Evolutionary conservation across 2,888 invertebrate genomes (phyloP).

Genomic region (Nemapogon koenigi): DNA sequence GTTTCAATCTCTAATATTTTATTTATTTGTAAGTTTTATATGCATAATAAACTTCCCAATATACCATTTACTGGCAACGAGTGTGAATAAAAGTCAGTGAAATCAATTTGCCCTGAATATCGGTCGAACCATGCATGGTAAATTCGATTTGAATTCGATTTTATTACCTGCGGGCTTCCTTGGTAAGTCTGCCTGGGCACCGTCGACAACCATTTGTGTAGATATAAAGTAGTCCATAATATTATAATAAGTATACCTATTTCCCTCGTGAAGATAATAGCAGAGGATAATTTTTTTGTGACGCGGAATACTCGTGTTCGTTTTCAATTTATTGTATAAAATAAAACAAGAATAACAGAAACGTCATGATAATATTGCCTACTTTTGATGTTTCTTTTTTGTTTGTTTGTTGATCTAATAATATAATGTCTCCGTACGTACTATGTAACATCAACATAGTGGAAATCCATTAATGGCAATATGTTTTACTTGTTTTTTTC

Average conservation of each 20-base stretch:
- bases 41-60: too few species aligned
- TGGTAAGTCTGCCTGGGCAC: slow-evolving; percentile 1
- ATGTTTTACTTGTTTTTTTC: too few species aligned
- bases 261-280: slow-evolving; percentile 24
- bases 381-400: too few species aligned
- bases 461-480: too few species aligned
- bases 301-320: slow-evolving; percentile 22
- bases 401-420: too few species aligned
- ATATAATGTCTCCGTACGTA: too few species aligned
- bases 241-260: slow-evolving; percentile 15
- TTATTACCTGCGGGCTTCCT: slow-evolving; percentile 5
- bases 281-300: slow-evolving; percentile 33
- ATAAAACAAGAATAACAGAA: too few species aligned
- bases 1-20: too few species aligned
- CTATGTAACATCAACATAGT: too few species aligned
- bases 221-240: slow-evolving; percentile 3
- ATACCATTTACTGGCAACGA: too few species aligned
- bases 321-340: slow-evolving; percentile 5
- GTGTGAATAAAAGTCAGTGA: slow-evolving; percentile 6
- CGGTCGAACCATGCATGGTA: slow-evolving; percentile 8
- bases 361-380: too few species aligned
- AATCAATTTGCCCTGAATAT: slow-evolving; percentile 7
- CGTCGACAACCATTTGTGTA: slow-evolving; percentile 5
- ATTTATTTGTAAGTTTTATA: too few species aligned
- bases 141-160: slow-evolving; percentile 6